phyloP scores from a whole-genome alignment of 92 coral and sea anemone species.

The Epizoanthus fatuus region DNA sequence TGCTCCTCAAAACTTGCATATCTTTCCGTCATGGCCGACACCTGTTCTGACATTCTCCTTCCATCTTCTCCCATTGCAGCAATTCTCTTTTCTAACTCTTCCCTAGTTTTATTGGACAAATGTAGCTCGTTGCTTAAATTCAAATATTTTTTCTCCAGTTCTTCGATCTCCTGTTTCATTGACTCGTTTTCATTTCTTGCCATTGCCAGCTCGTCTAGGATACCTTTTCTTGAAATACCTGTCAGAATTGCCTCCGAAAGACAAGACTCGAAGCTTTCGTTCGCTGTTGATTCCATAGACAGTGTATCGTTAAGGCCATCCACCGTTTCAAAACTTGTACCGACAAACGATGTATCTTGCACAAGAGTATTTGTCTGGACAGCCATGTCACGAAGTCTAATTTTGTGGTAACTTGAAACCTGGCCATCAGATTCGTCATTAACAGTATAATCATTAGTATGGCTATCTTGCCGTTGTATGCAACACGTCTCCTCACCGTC shows the following conservation, averaged over 20 bases:
- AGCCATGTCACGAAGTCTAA: background rate
- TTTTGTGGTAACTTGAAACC: background rate
- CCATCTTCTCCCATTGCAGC: slow-evolving; percentile 42
- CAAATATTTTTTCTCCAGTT: slow-evolving; percentile 8
- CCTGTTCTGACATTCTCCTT: slow-evolving; percentile 26
- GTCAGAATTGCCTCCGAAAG: background rate
- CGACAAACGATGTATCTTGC: too few relatives aligned
- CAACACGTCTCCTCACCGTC: background rate
- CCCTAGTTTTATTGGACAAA: background rate
- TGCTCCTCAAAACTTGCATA: background rate
- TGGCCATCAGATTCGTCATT: background rate
- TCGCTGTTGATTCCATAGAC: background rate
- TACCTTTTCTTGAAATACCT: slow-evolving; percentile 20
- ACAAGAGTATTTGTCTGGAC: background rate
- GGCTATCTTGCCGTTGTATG: background rate
- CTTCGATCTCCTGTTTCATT: slow-evolving; percentile 42
- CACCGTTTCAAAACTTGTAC: background rate
- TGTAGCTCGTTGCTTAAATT: background rate
- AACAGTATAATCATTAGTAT: background rate
- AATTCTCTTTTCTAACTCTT: slow-evolving; percentile 28
- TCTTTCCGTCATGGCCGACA: slow-evolving; percentile 14
- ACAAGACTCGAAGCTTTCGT: slow-evolving; percentile 2
- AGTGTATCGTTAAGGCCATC: background rate
- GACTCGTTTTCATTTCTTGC: slow-evolving; percentile 20
- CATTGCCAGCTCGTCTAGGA: slow-evolving; percentile 43